A percentile compares a stretch with the other conserved stretches of the same genome.
Evolutionary conservation across 2,113 vertebrate genomes (phyloP).

Genomic region (Catharus minimus): DNA sequence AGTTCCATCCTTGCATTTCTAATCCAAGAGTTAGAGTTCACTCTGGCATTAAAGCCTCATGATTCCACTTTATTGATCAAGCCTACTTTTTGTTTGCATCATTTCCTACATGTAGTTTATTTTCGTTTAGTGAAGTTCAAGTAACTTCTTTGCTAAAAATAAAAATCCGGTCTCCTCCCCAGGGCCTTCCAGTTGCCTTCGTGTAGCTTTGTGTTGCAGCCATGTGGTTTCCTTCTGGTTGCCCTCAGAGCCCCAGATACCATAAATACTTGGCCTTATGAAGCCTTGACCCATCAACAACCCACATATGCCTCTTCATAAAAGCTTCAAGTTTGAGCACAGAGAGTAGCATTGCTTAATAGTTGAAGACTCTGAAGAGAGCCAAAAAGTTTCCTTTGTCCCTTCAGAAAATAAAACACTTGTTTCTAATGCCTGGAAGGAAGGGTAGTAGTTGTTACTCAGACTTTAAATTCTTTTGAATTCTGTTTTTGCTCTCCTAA

Average conservation of each 20-base stretch:
- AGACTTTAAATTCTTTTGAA: background rate
- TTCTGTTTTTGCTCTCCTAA: background rate
- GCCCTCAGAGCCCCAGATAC: background rate
- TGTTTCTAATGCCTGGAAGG: background rate
- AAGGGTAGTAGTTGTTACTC: background rate
- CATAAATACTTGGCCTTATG: conserved; percentile 12
- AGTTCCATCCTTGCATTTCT: background rate
- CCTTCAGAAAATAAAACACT: background rate
- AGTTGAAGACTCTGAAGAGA: background rate
- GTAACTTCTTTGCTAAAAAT: conserved; percentile 26
- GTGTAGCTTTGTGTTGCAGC: conserved; percentile 6
- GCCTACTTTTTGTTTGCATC: background rate
- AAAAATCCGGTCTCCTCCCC: background rate
- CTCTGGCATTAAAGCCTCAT: background rate
- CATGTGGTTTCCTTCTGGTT: conserved; percentile 32
- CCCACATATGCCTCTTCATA: background rate
- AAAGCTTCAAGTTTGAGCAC: background rate
- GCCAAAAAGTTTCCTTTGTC: background rate
- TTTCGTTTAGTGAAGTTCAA: background rate
- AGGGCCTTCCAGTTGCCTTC: background rate
- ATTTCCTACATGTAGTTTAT: background rate
- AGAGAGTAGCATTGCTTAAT: background rate
- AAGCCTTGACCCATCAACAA: background rate
- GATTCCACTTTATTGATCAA: background rate
- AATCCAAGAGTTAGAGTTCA: background rate